phyloP scores from a whole-genome alignment of 1,140 invertebrate genomes.

The Macrobrachium nipponense region DNA sequence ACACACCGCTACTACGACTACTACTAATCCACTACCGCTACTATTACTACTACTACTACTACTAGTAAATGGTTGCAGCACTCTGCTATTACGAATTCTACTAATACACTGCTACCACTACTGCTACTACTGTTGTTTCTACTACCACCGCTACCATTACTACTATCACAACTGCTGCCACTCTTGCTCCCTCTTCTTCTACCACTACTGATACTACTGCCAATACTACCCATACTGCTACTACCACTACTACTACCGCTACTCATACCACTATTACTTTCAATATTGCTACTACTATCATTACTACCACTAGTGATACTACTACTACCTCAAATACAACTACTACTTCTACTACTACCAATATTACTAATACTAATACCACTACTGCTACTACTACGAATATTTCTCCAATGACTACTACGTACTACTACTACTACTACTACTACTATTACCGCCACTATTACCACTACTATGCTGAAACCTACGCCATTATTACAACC shows the following conservation, averaged over 20 bases:
- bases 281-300: background rate
- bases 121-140: background rate
- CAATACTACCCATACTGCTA: too few species aligned
- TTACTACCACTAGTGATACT: background rate
- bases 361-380: background rate
- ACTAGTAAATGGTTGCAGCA: background rate
- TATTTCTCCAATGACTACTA: too few species aligned
- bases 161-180: conserved; percentile 5
- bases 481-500: background rate
- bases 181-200: too few species aligned
- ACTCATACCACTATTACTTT: background rate
- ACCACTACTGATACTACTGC: too few species aligned
- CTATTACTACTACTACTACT: conserved; percentile 1
- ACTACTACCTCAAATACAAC: background rate
- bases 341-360: background rate
- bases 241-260: background rate
- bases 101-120: too few species aligned
- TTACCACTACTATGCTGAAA: background rate
- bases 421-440: background rate
- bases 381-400: background rate
- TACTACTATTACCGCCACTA: background rate
- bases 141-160: conserved; percentile 4
- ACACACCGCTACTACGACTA: too few species aligned
- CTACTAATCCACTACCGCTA: background rate
- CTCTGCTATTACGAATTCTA: too few species aligned